Percentiles rank a stretch among this genome's conserved stretches.
Conservation (phyloP, 2,797 vertebrate species). For the Catharus ustulatus region DNA sequence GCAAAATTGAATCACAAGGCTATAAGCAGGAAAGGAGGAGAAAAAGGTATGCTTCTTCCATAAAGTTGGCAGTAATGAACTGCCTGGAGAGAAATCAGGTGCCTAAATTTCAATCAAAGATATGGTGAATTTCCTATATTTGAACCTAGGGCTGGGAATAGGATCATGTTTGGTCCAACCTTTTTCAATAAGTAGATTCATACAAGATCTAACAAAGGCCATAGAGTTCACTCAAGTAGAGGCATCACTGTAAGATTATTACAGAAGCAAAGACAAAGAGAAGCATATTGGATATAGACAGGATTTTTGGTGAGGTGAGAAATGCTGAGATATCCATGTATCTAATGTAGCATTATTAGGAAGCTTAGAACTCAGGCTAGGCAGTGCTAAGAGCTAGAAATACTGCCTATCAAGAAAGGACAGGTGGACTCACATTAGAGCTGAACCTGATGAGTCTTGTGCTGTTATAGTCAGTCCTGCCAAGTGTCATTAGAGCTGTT, state of each 20-base stretch:
- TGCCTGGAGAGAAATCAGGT: background rate
- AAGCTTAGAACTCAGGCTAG: background rate
- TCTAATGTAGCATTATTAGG: background rate
- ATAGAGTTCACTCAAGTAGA: background rate
- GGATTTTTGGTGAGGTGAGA: background rate
- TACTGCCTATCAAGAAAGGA: background rate
- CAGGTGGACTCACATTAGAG: background rate
- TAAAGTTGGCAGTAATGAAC: background rate
- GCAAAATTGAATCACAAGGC: background rate
- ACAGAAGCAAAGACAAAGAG: background rate
- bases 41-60: background rate
- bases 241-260: background rate
- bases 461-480: background rate
- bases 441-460: background rate
- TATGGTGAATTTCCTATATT: background rate
- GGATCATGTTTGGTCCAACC: background rate
- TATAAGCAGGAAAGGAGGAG: background rate
- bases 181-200: background rate
- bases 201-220: background rate
- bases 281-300: background rate
- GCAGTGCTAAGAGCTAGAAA: background rate
- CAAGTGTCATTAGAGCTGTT: background rate
- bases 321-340: background rate
- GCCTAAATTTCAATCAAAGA: background rate
- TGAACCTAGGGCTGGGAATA: background rate